phyloP scores from a whole-genome alignment of 2,888 invertebrate species.

The Eristalis pertinax region DNA sequence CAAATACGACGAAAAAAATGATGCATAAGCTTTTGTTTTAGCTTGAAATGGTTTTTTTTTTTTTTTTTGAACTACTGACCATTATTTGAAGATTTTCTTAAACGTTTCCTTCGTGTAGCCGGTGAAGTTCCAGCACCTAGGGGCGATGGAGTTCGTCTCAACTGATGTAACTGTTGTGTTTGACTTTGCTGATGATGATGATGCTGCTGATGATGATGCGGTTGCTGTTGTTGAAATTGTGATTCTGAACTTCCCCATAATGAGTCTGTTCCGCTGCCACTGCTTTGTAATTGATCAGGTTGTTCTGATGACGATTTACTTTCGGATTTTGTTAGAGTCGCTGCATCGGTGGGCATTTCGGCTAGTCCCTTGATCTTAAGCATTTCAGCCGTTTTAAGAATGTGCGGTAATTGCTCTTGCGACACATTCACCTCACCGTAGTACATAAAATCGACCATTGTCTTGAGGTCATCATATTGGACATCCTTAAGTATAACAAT shows the following conservation, averaged over 20 bases:
- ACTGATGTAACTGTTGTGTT: constrained; percentile 84
- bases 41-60: too few relatives aligned
- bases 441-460: constrained; percentile 96
- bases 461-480: constrained; percentile 91
- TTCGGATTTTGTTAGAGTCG: constrained; percentile 88
- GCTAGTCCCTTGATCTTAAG: constrained; percentile 94
- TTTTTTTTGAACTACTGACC: constrained; percentile 79
- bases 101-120: constrained; percentile 84
- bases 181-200: constrained; percentile 84
- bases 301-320: constrained; percentile 83
- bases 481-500: constrained; percentile 95
- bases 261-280: constrained; percentile 81
- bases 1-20: not conserved
- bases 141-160: constrained; percentile 82
- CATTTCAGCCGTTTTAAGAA: constrained; percentile 91
- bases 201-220: constrained; percentile 85
- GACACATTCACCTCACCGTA: constrained; percentile 96
- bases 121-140: constrained; percentile 85
- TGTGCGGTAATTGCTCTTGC: constrained; percentile 91
- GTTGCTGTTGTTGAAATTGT: constrained; percentile 84
- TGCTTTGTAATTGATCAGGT: constrained; percentile 81
- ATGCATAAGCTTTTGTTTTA: not conserved
- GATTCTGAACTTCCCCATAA: constrained; percentile 82
- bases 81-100: constrained; percentile 85
- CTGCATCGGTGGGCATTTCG: constrained; percentile 91